Base-by-base conservation (phyloP, 2,113 vertebrate genomes). In the Syngnathus floridae region DNA sequence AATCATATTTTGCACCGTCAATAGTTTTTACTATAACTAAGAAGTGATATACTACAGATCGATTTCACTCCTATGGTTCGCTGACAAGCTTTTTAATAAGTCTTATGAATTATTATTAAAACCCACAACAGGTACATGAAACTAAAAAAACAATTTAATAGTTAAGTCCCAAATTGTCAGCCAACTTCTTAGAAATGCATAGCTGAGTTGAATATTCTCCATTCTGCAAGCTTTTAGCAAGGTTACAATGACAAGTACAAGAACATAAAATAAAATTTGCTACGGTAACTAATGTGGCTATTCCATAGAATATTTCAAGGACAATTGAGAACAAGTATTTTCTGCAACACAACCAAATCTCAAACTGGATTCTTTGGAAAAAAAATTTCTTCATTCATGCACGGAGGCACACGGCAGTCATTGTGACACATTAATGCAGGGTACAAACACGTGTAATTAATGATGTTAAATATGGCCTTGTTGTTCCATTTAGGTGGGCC, bases 401-500 rank as follows among this genome's bases (percentile, higher is more conserved):
- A 49, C 35, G 40, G 40, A 35, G 38, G 13, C 57, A 35, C 54
- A n/a, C 37, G 9, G 57, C 19, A n/a, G 57, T 12, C 37, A 40
- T 40, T 60, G n/a, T 60, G 57, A 60, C 57, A 40, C 19, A 38
- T 60, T 60, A 60, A 13, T 41, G 37, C 10, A 60, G 37, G 10
- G 37, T 21, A 40, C 43, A 46, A 37, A 60, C 57, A 40, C 57
- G 57, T 60, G 57, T 60, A 60, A 60, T 60, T 60, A 40, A 60
- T 41, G 37, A 60, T 37, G 40, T 41, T 21, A 60, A 58, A 58
- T 38, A 38, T 58, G 56, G 56, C 56, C 57, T 21, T 60, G 57
- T 21, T 60, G 57, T 60, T 60, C 37, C 36, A 60, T 40, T 60
- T 60, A 60, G 57, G 57, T 60, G 57, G 57, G 56, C 56, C 56